Evolutionary conservation across 2,113 vertebrate genomes (phyloP), one percentile per base, ranked within the genome.

Genomic region (Sylvia atricapilla): DNA sequence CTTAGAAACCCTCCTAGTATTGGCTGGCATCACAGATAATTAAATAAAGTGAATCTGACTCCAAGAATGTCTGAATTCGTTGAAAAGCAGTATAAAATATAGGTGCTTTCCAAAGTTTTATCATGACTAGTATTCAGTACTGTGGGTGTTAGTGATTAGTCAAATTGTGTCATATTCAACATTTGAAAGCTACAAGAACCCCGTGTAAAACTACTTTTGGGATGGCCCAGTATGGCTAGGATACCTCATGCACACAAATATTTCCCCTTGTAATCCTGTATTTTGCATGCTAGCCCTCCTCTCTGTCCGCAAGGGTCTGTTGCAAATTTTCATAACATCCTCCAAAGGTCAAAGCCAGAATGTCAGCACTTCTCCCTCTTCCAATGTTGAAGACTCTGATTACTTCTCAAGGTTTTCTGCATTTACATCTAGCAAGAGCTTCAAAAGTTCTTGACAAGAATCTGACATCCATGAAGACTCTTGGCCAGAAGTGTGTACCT

Each of bases 321-420:
- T 87, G 66, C 10, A 78, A 67, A 46, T 56, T 73, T 73, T 41
- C 4, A 0, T 24, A 46, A 77, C 31, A 31, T 19, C 20, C 27
- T 28, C 31, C 35, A 63, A 67, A 94, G 33, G 19, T 56, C 69
- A 55, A 49, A 66, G 56, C 27, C 77, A 55, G 24, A 10, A 21
- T 21, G 21, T 24, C 35, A 73, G 66, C 72, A 90, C 6, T 16
- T 37, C 25, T 68, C 28, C 41, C 6, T 74, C 43, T 56, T 68
- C 25, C 37, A 47, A n/a, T 6, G 60, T 13, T 1, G 1, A 50
- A 47, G 47, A 68, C 49, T 28, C 47, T 33, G 0, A 0, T 22
- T 73, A 41, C 16, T 47, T 52, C 67, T 63, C 0, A 0, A 63
- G 22, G 60, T 47, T 37, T 84, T 79, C 55, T 52, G 37, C 43